Percentiles rank a stretch among this genome's conserved stretches.
phyloP scores from a whole-genome alignment of 2,797 vertebrate genomes.

The Cichlasoma orientale region DNA sequence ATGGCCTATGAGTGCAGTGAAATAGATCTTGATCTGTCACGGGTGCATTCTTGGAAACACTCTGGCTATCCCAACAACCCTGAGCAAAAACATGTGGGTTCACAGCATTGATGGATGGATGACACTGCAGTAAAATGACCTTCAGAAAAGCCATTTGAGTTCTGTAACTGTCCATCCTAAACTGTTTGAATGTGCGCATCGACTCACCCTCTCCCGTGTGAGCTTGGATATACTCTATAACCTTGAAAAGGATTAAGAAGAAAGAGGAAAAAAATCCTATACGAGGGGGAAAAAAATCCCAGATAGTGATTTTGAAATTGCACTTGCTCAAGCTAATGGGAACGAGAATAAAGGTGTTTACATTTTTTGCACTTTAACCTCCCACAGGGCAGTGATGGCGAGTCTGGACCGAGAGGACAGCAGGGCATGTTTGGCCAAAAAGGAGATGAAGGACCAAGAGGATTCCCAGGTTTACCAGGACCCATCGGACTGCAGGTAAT shows the following conservation, averaged over 20 bases:
- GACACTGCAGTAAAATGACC: constrained; percentile 22
- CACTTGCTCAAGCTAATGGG: constrained; percentile 20
- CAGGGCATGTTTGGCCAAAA: constrained; percentile 99
- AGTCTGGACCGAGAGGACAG: constrained; percentile 94
- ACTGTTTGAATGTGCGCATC: constrained; percentile 23
- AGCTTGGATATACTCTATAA: constrained; percentile 20
- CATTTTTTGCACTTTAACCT: constrained; percentile 40
- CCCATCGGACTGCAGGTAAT: constrained; percentile 95
- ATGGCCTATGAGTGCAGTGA: constrained; percentile 2
- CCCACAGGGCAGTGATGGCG: constrained; percentile 92
- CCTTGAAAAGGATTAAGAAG: constrained; percentile 51
- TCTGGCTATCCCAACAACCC: neutral
- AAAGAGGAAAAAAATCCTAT: neutral
- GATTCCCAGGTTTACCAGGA: constrained; percentile 95
- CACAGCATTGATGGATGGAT: constrained; percentile 13
- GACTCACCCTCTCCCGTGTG: neutral
- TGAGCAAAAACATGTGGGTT: neutral
- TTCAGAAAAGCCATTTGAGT: constrained; percentile 28
- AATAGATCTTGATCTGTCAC: neutral
- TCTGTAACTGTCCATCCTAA: constrained; percentile 5
- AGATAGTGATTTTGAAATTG: constrained; percentile 19
- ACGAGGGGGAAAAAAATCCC: neutral
- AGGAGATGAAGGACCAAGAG: constrained; percentile 95
- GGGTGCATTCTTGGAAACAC: constrained; percentile 1
- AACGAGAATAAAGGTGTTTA: constrained; percentile 22